Conservation (phyloP, 1,140 invertebrate genomes). For the Halyomorpha halys region DNA sequence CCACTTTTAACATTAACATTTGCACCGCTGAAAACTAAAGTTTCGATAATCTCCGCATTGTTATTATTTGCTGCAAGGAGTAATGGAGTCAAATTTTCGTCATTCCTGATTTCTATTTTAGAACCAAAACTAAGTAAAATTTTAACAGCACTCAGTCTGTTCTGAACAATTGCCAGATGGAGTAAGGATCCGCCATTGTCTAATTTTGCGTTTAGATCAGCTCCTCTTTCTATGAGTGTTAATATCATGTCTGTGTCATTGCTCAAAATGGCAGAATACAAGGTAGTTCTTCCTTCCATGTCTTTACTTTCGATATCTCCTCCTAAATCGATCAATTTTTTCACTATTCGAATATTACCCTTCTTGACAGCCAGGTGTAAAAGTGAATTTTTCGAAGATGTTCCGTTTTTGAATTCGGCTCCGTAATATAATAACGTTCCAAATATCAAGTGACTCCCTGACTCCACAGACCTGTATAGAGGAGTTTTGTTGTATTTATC, state of each 20-base stretch:
- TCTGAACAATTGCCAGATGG: background rate
- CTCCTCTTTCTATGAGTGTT: background rate
- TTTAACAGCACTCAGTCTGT: no score
- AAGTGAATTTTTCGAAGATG: no score
- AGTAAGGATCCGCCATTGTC: background rate
- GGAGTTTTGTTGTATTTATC: background rate
- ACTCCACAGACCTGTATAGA: background rate
- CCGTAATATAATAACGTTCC: no score
- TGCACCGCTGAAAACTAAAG: background rate
- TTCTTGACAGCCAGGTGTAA: no score
- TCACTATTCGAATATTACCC: no score
- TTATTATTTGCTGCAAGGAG: background rate
- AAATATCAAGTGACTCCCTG: background rate
- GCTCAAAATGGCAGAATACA: background rate
- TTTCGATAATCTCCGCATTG: background rate
- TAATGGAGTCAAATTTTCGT: no score
- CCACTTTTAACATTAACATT: background rate
- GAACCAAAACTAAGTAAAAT: no score
- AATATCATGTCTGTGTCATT: background rate
- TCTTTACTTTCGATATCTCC: background rate
- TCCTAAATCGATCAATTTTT: background rate
- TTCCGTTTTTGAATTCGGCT: no score
- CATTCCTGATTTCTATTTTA: no score
- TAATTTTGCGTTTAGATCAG: background rate
- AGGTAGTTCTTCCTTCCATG: background rate